These are phyloP conservation scores for Poliocrania exsul DNA, from an alignment of 2,797 vertebrate genomes.

Conservation along the genomic window DNA sequence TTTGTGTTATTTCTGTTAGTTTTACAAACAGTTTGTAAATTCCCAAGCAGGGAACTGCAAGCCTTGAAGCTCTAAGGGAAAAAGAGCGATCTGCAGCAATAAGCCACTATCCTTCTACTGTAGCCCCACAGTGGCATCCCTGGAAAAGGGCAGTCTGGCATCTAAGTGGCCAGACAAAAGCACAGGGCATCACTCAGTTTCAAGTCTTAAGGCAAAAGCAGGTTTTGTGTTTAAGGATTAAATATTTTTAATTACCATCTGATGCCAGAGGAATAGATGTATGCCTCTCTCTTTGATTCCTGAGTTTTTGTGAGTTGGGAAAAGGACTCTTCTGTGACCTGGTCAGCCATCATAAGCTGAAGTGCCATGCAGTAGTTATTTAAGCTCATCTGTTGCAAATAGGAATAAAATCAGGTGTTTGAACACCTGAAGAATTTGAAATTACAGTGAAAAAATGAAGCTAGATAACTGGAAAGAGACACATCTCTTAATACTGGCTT, in stretches of 20 bases:
- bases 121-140: background rate
- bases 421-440: background rate
- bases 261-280: background rate
- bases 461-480: background rate
- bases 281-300: background rate
- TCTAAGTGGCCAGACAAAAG: background rate
- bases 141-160: background rate
- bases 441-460: background rate
- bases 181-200: background rate
- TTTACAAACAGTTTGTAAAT: background rate
- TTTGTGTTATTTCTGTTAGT: background rate
- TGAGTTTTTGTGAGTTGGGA: background rate
- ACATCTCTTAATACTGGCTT: background rate
- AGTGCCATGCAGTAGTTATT: background rate
- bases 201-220: background rate
- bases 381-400: background rate
- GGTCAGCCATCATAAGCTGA: background rate
- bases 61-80: background rate
- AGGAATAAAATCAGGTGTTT: background rate
- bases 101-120: background rate
- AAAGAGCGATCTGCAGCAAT: background rate
- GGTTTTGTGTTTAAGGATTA: background rate
- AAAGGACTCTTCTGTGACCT: background rate
- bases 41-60: background rate
- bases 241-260: background rate